Conservation (phyloP, 2,797 vertebrate species). For the Crocodylus rhombifer region DNA sequence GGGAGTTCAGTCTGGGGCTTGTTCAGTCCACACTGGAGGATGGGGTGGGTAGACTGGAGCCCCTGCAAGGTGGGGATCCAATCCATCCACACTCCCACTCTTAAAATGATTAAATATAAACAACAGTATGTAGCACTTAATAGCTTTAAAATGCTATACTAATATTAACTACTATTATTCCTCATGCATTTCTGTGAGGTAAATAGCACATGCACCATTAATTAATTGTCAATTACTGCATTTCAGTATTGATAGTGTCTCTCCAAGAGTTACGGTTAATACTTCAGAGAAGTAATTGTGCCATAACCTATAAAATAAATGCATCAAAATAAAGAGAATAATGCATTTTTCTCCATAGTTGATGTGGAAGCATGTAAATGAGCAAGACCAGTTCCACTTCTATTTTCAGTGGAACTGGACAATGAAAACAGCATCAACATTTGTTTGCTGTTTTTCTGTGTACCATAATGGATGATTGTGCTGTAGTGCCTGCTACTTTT, state of each 20-base stretch:
- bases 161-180: not conserved
- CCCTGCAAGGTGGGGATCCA: too few relatives aligned
- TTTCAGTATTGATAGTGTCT: not conserved
- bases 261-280: not conserved
- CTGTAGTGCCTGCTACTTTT: not conserved
- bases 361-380: not conserved
- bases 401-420: not conserved
- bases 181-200: too few relatives aligned
- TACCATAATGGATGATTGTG: not conserved
- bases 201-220: not conserved
- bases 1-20: too few relatives aligned
- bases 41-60: too few relatives aligned
- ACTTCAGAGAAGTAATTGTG: accelerated
- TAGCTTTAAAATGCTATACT: not conserved
- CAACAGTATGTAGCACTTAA: too few relatives aligned
- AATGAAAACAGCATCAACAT: not conserved
- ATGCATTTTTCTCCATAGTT: not conserved
- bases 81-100: too few relatives aligned
- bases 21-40: too few relatives aligned
- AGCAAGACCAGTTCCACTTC: not conserved
- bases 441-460: not conserved
- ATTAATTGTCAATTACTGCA: not conserved
- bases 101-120: too few relatives aligned
- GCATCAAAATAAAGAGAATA: not conserved
- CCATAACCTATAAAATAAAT: not conserved